These are phyloP conservation scores for Gadus macrocephalus DNA, from an alignment of 2,113 vertebrate genomes.

Conservation along the genomic window DNA sequence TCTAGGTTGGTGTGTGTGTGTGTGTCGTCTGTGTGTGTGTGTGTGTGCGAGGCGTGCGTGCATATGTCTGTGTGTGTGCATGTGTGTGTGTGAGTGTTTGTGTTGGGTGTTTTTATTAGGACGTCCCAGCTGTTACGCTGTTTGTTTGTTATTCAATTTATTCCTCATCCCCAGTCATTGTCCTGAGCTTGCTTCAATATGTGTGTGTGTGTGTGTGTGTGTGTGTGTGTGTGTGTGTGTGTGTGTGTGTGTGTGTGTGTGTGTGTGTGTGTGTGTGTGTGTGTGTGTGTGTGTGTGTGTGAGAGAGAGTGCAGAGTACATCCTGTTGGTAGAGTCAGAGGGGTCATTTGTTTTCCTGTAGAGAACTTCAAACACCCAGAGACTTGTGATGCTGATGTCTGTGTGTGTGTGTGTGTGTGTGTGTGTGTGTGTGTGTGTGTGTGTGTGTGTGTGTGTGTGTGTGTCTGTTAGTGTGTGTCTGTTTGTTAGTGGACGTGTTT, in stretches of 20 bases:
- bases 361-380: too few species aligned
- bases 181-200: neutral
- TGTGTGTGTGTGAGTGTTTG: constrained; percentile 7
- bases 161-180: constrained; percentile 42
- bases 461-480: too few species aligned
- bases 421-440: too few species aligned
- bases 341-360: too few species aligned
- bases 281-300: constrained; percentile 4
- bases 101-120: too few species aligned
- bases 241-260: constrained; percentile 9
- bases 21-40: constrained; percentile 11
- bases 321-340: too few species aligned
- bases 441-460: too few species aligned
- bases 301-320: too few species aligned
- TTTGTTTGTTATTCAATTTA: constrained; percentile 32
- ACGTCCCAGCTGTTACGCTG: neutral
- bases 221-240: neutral
- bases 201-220: neutral
- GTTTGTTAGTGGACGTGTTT: too few species aligned
- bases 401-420: too few species aligned
- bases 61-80: constrained; percentile 5
- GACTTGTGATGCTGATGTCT: too few species aligned
- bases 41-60: constrained; percentile 5
- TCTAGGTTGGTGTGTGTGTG: neutral
- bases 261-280: constrained; percentile 4